These are phyloP conservation scores for Oreortyx pictus DNA, from an alignment of 2,797 vertebrate species.

Conservation along the genomic window DNA sequence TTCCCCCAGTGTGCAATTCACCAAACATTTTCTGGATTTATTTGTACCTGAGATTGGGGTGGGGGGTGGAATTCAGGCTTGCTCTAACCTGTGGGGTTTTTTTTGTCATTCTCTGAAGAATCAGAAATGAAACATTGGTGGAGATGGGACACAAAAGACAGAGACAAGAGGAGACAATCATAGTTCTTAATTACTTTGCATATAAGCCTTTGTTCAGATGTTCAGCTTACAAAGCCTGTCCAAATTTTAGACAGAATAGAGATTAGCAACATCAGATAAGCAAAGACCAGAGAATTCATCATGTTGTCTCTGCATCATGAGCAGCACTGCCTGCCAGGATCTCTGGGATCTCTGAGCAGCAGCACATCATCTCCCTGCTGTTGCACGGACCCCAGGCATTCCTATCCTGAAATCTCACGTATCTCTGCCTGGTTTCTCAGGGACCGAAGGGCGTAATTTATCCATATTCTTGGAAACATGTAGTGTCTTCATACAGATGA, in stretches of 20 bases:
- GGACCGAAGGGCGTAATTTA: neutral
- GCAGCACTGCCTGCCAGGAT: neutral
- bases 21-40: neutral
- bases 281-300: neutral
- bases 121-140: neutral
- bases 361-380: neutral
- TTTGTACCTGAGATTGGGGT: neutral
- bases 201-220: neutral
- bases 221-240: neutral
- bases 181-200: neutral
- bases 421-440: neutral
- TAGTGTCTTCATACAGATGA: neutral
- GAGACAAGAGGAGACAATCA: neutral
- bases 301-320: neutral
- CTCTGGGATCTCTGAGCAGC: too few relatives aligned
- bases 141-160: neutral
- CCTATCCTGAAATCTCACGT: neutral
- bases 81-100: neutral
- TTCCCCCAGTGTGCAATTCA: neutral
- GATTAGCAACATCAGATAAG: neutral
- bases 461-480: neutral
- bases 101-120: neutral
- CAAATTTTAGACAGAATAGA: neutral
- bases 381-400: neutral
- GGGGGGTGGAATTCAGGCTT: neutral